Conservation (phyloP, 2,888 invertebrate species). For the Pristionchus maxplancki region DNA sequence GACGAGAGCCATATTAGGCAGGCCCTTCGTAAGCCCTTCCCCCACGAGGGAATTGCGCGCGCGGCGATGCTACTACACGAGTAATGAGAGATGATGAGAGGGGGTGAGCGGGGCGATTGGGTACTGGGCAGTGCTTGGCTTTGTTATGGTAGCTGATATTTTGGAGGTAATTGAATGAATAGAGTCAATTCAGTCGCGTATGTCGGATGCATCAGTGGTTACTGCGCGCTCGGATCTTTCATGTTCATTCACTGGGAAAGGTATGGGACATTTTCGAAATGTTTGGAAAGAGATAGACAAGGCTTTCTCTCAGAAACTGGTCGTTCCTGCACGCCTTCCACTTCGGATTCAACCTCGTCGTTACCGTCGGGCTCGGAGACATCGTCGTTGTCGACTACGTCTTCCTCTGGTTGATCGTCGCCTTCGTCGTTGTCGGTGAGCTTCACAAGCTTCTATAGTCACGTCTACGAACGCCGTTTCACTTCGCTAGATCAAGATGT, state of each 20-base stretch:
- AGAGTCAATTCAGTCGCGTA: background rate
- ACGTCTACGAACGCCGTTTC: too few species aligned
- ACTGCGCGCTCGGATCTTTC: conserved; percentile 6
- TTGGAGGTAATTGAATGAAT: background rate
- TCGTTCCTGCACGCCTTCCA: conserved; percentile 78
- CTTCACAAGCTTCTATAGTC: too few species aligned
- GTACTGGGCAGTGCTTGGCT: background rate
- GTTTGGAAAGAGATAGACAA: background rate
- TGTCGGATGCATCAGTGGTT: conserved; percentile 33
- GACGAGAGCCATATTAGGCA: conserved; percentile 14
- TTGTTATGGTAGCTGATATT: background rate
- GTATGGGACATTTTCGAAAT: background rate
- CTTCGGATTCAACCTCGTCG: conserved; percentile 78
- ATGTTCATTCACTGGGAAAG: conserved; percentile 42
- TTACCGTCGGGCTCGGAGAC: conserved; percentile 77
- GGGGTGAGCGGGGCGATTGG: background rate
- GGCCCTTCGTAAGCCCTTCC: conserved; percentile 11
- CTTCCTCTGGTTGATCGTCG: conserved; percentile 77
- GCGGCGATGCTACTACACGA: conserved; percentile 36
- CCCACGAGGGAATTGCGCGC: conserved; percentile 29
- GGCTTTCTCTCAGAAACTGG: conserved; percentile 65
- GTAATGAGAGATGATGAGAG: conserved; percentile 43
- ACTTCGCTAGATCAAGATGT: too few species aligned
- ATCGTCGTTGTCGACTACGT: conserved; percentile 76
- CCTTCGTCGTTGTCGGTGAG: conserved; percentile 77